Evolutionary conservation across 2,888 invertebrate genomes (phyloP).

Genomic region (Standfussiana lucernea): DNA sequence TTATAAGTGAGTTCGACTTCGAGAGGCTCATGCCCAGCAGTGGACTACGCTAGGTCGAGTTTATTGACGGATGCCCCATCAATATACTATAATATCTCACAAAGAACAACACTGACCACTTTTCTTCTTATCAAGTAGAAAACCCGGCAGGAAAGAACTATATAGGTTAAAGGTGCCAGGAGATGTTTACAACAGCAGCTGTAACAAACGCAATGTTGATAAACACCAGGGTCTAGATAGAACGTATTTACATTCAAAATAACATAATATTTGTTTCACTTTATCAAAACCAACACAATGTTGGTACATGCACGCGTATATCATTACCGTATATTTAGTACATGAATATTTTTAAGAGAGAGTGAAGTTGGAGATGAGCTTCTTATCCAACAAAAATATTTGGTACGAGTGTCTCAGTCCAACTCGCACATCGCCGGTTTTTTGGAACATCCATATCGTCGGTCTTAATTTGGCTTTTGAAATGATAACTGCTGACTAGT

Average conservation of each 20-base stretch:
- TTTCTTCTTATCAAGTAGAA: neutral
- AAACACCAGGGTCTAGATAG: neutral
- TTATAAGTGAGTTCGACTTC: neutral
- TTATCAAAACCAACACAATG: neutral
- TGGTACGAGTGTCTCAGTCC: neutral
- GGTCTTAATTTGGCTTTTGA: neutral
- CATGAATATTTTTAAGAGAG: too few relatives aligned
- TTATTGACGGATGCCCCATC: neutral
- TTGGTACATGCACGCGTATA: neutral
- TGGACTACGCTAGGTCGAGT: neutral
- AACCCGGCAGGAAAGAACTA: neutral
- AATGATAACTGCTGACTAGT: slow-evolving; percentile 12
- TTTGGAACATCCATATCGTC: neutral
- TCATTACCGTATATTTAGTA: too few relatives aligned
- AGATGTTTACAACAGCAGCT: neutral
- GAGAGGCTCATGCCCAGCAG: too few relatives aligned
- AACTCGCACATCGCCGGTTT: neutral
- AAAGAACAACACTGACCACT: neutral
- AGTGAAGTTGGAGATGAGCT: neutral
- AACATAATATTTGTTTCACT: neutral
- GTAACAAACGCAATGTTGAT: neutral
- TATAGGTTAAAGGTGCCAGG: neutral
- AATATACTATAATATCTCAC: neutral
- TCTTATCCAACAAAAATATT: neutral
- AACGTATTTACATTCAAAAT: neutral